Conservation (phyloP, 2,113 vertebrate species). For the Naja naja region DNA sequence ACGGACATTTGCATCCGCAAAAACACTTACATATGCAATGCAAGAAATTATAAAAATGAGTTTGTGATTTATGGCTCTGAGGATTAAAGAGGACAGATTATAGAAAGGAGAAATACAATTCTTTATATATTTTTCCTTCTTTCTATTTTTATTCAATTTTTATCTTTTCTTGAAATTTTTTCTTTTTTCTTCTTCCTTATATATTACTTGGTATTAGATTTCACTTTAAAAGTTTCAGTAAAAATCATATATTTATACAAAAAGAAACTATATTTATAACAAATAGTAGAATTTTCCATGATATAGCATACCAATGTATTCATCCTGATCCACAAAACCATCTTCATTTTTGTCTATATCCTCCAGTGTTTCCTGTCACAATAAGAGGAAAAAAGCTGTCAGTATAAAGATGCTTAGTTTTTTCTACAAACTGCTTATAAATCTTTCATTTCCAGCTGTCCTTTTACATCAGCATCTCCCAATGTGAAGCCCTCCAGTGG, state of each 20-base stretch:
- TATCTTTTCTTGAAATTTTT: neutral
- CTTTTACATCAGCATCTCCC: neutral
- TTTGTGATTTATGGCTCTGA: neutral
- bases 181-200: neutral
- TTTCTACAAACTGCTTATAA: conserved; percentile 1
- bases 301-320: conserved; percentile 87
- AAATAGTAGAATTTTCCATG: neutral
- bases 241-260: neutral
- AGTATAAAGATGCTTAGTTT: neutral
- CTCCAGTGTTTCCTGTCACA: conserved; percentile 91
- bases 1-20: neutral
- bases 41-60: neutral
- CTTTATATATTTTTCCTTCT: neutral
- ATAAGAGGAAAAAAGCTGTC: neutral
- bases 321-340: conserved; percentile 93
- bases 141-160: neutral
- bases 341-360: conserved; percentile 96
- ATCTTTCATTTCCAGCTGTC: neutral
- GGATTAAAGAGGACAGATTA: neutral
- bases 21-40: neutral
- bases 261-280: neutral
- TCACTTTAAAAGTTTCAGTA: neutral
- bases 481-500: neutral
- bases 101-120: neutral
- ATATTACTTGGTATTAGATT: neutral